Base-by-base conservation (phyloP, 2,888 invertebrate species). In the Drosophila rubida region DNA sequence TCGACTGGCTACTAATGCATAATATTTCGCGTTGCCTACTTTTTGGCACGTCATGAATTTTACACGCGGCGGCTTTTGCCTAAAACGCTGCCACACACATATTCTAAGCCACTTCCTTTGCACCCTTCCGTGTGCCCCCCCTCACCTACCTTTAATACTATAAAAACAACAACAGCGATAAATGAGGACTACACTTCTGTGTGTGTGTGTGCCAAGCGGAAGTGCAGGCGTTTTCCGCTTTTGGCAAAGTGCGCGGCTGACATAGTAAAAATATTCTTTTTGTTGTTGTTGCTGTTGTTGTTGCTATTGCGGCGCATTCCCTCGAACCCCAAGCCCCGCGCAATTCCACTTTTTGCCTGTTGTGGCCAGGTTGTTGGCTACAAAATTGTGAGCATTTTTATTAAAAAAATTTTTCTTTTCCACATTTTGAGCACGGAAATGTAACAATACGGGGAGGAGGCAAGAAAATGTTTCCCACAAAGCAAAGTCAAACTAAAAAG, bases 201-300 rank as follows among this genome's bases (percentile, higher is more conserved):
- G 49, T 69, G 53, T 76, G 74, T 75, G 73, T 66, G 63, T 51
- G 45, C 46, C 64, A 59, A 84, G 51, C 84, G 84, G 87, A 81
- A 84, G 87, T 82, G 84, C 87, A 84, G 84, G 87, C 87, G 84
- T 87, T 84, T 84, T 87, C 80, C 84, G 71, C 64, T 81, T 70
- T 84, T 71, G 60, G 73, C 68, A 70, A 82, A 82, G 78, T 71
- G 75, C 78, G 59, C 78, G 63, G 69, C 73, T 73, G 72, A 75
- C 82, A 85, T 73, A 71, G 58, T 62, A 74, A 74, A 74, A 55
- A 49, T 66, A 57, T 74, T 57, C 44, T 46, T 63, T 53, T 62
- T 58, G 9, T 30, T n/a, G n/a, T n/a, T n/a, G n/a, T n/a, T n/a
- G n/a, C n/a, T n/a, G n/a, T n/a, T n/a, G n/a, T 30, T 61, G 32